Base-by-base conservation (phyloP, 2,797 vertebrate genomes). In the Pseudochaenichthys georgianus region DNA sequence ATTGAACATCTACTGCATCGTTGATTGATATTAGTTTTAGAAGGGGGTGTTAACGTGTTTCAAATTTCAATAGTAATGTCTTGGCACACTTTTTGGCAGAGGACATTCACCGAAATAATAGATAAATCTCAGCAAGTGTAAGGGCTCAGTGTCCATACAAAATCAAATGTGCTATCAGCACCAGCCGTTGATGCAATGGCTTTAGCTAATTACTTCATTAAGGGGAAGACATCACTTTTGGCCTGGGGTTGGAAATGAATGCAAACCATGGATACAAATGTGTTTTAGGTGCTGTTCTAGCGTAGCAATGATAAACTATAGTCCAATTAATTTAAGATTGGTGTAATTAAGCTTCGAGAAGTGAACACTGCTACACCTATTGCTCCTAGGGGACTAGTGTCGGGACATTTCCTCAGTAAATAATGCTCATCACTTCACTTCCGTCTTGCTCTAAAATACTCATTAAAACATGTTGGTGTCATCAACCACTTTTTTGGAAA, bases 161-260 rank as follows among this genome's bases (percentile, higher is more conserved):
- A 87, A 89, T 90, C 84, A 80, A 82, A 86, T 87, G 73, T 86
- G 84, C 75, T 78, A 85, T 90, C 79, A 74, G 80, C 43, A 70
- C 59, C 66, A 79, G 75, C 63, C 64, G 87, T 77, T 81, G 83
- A 72, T 77, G 84, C 82, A 80, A 86, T 81, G 70, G 78, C 86
- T 91, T 93, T 61, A 87, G 88, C 84, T 92, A 92, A 95, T 94
- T 91, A 90, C 90, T 90, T 89, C 78, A 90, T 92, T 91, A 93
- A 84, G 70, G 70, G 82, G 70, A 78, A 82, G 79, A 81, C 65
- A 85, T 87, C 91, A 90, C 84, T 88, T 94, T 90, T 92, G 85
- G 84, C 81, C 84, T 59, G 43, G 75, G 79, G 80, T 85, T 79
- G 72, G 76, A 85, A 90, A 92, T 91, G 87, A 90, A 85, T 84